Evolutionary conservation across 2,797 vertebrate genomes (phyloP), one percentile per base, ranked within the genome.

Genomic region (Liasis olivaceus): DNA sequence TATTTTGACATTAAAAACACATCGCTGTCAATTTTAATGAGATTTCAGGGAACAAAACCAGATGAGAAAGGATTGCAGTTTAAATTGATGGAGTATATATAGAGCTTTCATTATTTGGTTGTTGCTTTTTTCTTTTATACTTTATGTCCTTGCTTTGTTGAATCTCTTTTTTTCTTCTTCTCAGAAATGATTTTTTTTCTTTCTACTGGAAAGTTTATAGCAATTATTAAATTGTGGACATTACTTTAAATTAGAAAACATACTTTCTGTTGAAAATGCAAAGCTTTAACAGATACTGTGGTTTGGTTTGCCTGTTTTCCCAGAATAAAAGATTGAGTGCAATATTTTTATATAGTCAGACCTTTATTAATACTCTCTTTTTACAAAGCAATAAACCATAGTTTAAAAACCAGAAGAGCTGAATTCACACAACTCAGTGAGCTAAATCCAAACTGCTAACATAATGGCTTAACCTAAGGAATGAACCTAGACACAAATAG

Each of bases 1-100:
- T 69, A 54, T 12, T 81, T 93, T 66, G 91, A 88, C 77, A 92
- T 54, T 93, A 94, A 93, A 95, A 95, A 87, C 2, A 92, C 6
- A 90, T 9, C 36, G n/a, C 87, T 86, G 8, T n/a, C 15, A 31
- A 69, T 87, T 93, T 95, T 77, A 93, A 92, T 92, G 13, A 94
- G 28, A 89, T 92, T 94, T 93, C 6, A 2, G 62, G 51, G 91
- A 47, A 89, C 59, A 93, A 54, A 88, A 94, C 60, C 51, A 92
- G 63, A 90, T 69, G 31, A 92, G n/a, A 15, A 51, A 87, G 86
- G n/a, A 95, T 64, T 90, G 56, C 62, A 56, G 91, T 93, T 94
- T 94, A 13, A 77, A 26, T 89, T 96, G 64, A 88, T 26, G 91
- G 51, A 90, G 89, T 15, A 2, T 88, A 31, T 15, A 93, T 94